These are phyloP conservation scores for Xyrauchen texanus DNA, from an alignment of 2,113 vertebrate species.

Conservation along the genomic window DNA sequence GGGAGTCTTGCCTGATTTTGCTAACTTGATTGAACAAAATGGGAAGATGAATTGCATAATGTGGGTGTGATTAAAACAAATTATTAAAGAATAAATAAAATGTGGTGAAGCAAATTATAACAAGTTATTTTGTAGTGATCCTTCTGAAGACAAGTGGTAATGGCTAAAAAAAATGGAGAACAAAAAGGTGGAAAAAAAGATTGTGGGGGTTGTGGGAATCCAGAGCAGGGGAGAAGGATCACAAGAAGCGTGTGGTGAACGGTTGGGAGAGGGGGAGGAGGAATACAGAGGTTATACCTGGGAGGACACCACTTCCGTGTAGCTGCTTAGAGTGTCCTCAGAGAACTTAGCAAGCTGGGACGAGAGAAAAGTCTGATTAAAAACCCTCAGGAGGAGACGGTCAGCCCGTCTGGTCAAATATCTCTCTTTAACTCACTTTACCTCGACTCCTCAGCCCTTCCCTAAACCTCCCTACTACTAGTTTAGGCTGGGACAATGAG, in stretches of 20 bases:
- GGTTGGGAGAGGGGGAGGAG: constrained; percentile 14
- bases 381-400: constrained; percentile 44
- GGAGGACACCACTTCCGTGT: constrained; percentile 93
- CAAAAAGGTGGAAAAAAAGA: neutral
- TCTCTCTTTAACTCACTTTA: neutral
- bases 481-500: no score
- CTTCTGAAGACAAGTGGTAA: neutral
- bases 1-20: neutral
- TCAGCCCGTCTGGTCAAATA: constrained; percentile 16
- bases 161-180: no score
- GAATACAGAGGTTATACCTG: constrained; percentile 82
- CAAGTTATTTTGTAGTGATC: neutral
- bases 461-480: no score
- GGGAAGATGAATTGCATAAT: neutral
- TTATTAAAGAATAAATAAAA: neutral
- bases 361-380: constrained; percentile 80
- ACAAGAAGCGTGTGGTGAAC: constrained; percentile 17
- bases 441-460: no score
- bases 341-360: constrained; percentile 98
- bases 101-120: neutral
- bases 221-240: constrained; percentile 11
- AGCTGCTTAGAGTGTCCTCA: constrained; percentile 99
- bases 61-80: neutral
- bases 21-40: neutral
- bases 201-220: constrained; percentile 8